Evolutionary conservation across 2,113 vertebrate species (phyloP), one percentile per base, ranked within the genome.

Genomic region (Callithrix jacchus): DNA sequence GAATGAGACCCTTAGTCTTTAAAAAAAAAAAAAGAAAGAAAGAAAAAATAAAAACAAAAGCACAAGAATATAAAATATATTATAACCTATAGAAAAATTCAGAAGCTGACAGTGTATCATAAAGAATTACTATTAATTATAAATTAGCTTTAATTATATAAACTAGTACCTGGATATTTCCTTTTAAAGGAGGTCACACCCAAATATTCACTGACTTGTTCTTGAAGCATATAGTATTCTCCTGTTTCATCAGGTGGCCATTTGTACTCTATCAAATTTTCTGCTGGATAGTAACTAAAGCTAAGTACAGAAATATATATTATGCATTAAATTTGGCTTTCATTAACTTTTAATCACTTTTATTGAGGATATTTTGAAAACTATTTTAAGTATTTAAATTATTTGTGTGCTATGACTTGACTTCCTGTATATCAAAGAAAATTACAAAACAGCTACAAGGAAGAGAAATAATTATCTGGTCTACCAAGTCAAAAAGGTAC

Each of bases 171-270:
- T 98, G 99, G 99, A 96, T 99, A 99, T 96, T 99, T 99, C 91
- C 99, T 99, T 91, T 99, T 99, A 97, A 99, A 99, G 49, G 99
- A 99, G 10, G 99, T 99, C 95, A 99, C 99, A 74, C 99, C 99
- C 97, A 99, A 98, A 97, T 99, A 99, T 98, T 99, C 99, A 97
- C 99, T 99, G 98, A 99, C 99, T 99, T 99, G 99, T 40, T 99
- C 99, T 96, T 99, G 99, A 93, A 99, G 98, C 99, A 99, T 99
- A 82, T 99, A 99, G 95, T 99, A 99, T 70, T 99, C 99, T 95
- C 99, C 99, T 1, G 99, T 99, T 97, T 99, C 99, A 97, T 99
- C 99, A 0, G 99, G 98, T 5, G 99, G 99, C 99, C 99, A 99
- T 89, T 99, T 99, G 98, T 99, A 99, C 95, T 99, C 99, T 77